These are phyloP conservation scores for Tetrao urogallus DNA, from an alignment of 2,113 vertebrate species.

Conservation along the genomic window DNA sequence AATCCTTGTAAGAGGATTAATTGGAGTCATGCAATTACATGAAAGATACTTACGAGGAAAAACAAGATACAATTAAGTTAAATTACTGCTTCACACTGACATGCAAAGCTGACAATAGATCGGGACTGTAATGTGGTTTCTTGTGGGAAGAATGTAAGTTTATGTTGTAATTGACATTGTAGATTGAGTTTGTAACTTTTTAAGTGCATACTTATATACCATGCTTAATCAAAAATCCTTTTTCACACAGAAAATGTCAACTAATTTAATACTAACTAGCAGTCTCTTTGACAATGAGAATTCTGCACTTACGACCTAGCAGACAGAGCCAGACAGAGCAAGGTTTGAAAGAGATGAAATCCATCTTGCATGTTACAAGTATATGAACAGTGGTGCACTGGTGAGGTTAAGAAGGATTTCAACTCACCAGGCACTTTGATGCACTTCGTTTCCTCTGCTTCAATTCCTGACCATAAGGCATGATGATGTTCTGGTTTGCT, in stretches of 20 bases:
- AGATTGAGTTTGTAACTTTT: background rate
- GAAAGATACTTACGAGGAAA: background rate
- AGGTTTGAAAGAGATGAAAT: background rate
- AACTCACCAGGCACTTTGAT: background rate
- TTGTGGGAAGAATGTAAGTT: background rate
- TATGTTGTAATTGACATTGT: background rate
- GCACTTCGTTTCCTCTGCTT: background rate
- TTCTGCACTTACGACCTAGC: background rate
- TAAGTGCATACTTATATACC: background rate
- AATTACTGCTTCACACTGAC: background rate
- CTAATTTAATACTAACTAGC: background rate
- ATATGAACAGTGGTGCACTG: background rate
- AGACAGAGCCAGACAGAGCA: background rate
- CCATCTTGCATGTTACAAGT: background rate
- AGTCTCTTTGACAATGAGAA: background rate
- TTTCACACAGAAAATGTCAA: background rate
- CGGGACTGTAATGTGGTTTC: background rate
- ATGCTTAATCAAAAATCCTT: background rate
- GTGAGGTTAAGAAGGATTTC: background rate
- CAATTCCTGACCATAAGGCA: background rate
- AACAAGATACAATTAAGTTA: background rate
- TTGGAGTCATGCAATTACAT: background rate
- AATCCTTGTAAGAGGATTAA: background rate
- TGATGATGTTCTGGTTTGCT: background rate
- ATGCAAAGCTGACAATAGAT: background rate